phyloP scores from a whole-genome alignment of 1,140 invertebrate species.

The Tetraneura akinire region DNA sequence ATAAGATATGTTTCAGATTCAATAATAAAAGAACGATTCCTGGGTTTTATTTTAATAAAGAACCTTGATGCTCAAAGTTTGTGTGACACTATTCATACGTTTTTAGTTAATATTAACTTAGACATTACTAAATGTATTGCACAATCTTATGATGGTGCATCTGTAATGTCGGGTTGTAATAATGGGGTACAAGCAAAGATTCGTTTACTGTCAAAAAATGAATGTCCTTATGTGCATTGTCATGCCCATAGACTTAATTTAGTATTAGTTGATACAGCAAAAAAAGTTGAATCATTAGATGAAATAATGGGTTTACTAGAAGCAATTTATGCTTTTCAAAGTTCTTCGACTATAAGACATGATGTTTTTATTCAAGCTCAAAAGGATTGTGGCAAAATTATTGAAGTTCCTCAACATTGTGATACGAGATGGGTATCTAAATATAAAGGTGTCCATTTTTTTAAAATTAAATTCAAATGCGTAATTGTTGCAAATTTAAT shows the following conservation, averaged over 20 bases:
- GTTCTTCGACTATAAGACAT: neutral
- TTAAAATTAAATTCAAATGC: neutral
- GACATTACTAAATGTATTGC: neutral
- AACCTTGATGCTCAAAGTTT: no score
- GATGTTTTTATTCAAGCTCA: neutral
- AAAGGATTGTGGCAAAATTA: neutral
- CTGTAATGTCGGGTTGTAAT: neutral
- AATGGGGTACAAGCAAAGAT: neutral
- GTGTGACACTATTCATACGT: no score
- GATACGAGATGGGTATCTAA: neutral
- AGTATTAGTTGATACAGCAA: slow-evolving; percentile 21
- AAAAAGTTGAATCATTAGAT: neutral
- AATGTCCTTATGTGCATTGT: slow-evolving; percentile 53
- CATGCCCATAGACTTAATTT: slow-evolving; percentile 15
- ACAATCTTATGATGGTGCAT: neutral
- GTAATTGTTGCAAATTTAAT: neutral
- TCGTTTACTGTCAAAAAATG: neutral
- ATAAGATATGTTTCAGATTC: no score
- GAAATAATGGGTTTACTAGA: neutral
- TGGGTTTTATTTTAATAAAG: no score
- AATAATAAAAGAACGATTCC: no score
- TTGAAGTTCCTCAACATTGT: neutral
- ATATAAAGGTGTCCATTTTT: neutral
- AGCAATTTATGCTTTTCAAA: neutral
- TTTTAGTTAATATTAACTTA: no score